Base-by-base conservation (phyloP, 2,888 invertebrate genomes). In the Loripinus fragilis region DNA sequence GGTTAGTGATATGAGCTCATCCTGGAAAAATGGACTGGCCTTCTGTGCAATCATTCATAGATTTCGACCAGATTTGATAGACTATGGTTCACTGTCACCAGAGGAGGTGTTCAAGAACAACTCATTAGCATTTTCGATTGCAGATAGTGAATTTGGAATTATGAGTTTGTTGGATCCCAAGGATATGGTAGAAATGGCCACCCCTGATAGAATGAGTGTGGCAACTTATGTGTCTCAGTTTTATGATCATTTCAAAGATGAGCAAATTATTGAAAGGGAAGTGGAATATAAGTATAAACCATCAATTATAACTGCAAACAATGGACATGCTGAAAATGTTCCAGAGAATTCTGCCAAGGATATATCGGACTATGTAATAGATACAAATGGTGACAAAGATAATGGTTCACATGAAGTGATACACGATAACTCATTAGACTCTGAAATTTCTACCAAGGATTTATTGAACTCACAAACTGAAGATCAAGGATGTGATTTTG, bases 1-100 rank as follows among this genome's bases (percentile, higher is more conserved):
- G 28, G 64, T 84, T 10, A 66, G 41, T 7, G 75, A 84, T 38
- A 81, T 84, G 81, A 81, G 81, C 10, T 73, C 79, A 12, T 84
- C 81, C 0, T 84, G 84, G 84, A 81, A 80, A 52, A 79, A 81
- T 78, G 84, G 84, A 33, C 55, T 84, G 12, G 81, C 84, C 7
- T 71, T 84, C 20, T 84, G 84, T 79, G 84, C 84, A 23, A 33
- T 84, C 20, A 79, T 84, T 30, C 76, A 75, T 60, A 67, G 81
- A 45, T 84, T 84, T 70, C 66, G 84, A 12, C 84, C 84, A 65
- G 77, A 84, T 25, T 72, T 84, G 10, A 75, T 84, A 30, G 79
- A 84, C 66, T 81, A 74, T 52, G 78, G 81, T 28, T 76, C 81
- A 5, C 74, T 84, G 0, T 75, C 77, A 20, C 71, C 79, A 2